Evolutionary conservation across 37 sponge, comb jelly and placozoan species (phyloP).

Genomic region (Petrosia ficiformis): DNA sequence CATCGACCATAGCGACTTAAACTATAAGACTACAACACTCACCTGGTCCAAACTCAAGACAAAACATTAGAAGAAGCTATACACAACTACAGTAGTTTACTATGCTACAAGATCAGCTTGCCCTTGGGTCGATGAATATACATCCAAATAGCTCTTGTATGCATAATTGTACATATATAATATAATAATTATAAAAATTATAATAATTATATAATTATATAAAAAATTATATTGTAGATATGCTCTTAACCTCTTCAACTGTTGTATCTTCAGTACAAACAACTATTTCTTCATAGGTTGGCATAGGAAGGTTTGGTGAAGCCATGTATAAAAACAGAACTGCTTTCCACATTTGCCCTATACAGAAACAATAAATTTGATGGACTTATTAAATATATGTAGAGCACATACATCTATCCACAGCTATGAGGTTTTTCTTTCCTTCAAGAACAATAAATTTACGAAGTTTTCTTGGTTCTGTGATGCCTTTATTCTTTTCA

Average conservation of each 20-base stretch:
- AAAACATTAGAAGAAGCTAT: no score
- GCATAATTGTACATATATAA: no score
- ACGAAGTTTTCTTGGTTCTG: background rate
- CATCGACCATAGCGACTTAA: no score
- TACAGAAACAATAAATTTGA: no score
- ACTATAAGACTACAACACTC: no score
- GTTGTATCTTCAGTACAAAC: constrained; percentile 4
- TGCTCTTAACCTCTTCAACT: background rate
- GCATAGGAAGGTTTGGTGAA: background rate
- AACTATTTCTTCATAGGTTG: background rate
- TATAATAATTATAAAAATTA: no score
- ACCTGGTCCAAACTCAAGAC: no score
- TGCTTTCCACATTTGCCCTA: background rate
- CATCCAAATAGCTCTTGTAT: no score
- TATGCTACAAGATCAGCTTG: no score
- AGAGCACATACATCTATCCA: background rate
- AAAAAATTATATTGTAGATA: background rate
- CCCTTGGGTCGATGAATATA: no score
- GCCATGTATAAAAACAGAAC: constrained; percentile 8
- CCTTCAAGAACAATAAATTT: background rate
- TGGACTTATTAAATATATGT: no score
- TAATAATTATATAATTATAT: background rate
- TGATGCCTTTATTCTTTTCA: background rate
- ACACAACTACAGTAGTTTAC: no score
- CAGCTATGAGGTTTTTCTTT: background rate